Conservation (phyloP, 2,113 vertebrate genomes). For the Alouatta palliata region DNA sequence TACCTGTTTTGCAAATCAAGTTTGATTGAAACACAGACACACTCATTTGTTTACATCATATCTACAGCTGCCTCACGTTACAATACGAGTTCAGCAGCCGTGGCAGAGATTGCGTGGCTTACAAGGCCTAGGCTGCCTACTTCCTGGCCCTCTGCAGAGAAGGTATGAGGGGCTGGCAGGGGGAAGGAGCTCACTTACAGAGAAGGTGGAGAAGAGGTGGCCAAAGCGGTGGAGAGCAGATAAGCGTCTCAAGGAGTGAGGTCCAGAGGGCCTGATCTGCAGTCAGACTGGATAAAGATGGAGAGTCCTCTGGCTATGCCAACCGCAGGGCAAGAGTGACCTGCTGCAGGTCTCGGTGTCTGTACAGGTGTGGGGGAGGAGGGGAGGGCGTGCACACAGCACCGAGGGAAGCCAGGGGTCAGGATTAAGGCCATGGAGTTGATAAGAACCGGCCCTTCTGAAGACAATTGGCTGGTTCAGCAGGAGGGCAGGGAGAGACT, state of each 20-base stretch:
- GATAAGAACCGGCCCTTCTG: background rate
- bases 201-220: background rate
- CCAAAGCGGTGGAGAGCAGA: background rate
- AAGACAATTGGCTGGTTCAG: background rate
- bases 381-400: background rate
- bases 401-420: background rate
- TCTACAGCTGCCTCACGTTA: accelerated
- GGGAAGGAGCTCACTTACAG: too few relatives aligned
- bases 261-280: background rate
- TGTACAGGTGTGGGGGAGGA: too few relatives aligned
- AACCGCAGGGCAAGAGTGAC: background rate
- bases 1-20: background rate
- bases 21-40: background rate
- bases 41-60: accelerated
- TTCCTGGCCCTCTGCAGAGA: background rate
- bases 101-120: background rate
- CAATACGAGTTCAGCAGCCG: background rate
- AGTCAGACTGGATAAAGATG: accelerated
- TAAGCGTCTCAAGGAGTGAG: accelerated
- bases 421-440: background rate
- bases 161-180: background rate
- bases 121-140: background rate
- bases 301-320: accelerated
- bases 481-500: background rate
- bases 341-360: accelerated